These are phyloP conservation scores for Mesaphorura yosii DNA, from an alignment of 1,140 invertebrate species.

Conservation along the genomic window DNA sequence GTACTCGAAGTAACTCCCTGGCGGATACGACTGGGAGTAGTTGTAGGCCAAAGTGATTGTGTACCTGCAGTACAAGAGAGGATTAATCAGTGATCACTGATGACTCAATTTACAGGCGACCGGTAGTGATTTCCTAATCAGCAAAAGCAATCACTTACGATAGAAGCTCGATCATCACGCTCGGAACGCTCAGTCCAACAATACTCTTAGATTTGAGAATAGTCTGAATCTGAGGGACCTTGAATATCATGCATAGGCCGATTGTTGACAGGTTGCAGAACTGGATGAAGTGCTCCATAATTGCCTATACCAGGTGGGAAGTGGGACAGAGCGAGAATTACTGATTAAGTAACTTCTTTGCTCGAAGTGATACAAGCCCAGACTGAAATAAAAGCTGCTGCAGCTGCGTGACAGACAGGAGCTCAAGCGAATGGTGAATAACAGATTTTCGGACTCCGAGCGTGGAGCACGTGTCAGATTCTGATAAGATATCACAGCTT, in stretches of 20 bases:
- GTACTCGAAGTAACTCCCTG: conserved; percentile 29
- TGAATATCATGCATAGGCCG: conserved; percentile 26
- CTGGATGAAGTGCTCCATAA: conserved; percentile 9
- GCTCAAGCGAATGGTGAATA: too few relatives aligned
- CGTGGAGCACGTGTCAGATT: too few relatives aligned
- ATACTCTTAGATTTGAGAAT: conserved; percentile 21
- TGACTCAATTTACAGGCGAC: background rate
- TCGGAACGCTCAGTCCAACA: conserved; percentile 26
- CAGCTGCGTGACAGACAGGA: too few relatives aligned
- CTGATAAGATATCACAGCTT: too few relatives aligned
- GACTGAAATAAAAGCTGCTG: too few relatives aligned
- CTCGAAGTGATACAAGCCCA: too few relatives aligned
- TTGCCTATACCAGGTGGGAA: too few relatives aligned
- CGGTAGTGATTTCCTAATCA: background rate
- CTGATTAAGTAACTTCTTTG: too few relatives aligned
- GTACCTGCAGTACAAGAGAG: conserved; percentile 19
- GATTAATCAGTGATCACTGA: background rate
- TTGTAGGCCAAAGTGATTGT: conserved; percentile 32
- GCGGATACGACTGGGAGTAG: conserved; percentile 21
- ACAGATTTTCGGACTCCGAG: too few relatives aligned
- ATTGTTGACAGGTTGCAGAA: conserved; percentile 30
- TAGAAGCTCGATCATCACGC: conserved; percentile 29
- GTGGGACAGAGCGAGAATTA: too few relatives aligned
- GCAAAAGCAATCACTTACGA: conserved; percentile 24
- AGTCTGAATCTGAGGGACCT: conserved; percentile 29